Evolutionary conservation across 1,140 invertebrate species (phyloP).

Genomic region (Apis dorsata): DNA sequence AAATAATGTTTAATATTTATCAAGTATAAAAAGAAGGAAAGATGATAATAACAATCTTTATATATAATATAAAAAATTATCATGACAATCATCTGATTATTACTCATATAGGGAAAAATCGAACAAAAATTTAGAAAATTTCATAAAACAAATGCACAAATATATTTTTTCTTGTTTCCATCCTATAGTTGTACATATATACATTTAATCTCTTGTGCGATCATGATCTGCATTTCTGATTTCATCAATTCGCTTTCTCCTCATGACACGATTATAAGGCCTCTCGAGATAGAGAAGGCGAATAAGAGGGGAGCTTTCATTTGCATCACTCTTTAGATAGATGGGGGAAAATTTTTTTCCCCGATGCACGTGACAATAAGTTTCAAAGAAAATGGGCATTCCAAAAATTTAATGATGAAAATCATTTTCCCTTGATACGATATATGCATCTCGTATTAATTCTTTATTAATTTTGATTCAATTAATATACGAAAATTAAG

Average conservation of each 20-base stretch:
- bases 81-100: neutral
- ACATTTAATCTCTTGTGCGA: constrained; percentile 64
- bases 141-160: constrained; percentile 1
- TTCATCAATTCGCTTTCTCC: constrained; percentile 68
- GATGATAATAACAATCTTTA: too few relatives aligned
- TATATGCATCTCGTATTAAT: neutral
- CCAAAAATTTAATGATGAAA: constrained; percentile 28
- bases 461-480: neutral
- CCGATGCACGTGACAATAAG: neutral
- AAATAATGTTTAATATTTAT: too few relatives aligned
- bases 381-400: neutral
- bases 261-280: constrained; percentile 51
- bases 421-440: neutral
- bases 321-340: constrained; percentile 45
- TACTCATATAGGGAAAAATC: neutral
- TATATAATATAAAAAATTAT: too few relatives aligned
- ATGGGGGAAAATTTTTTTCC: constrained; percentile 34
- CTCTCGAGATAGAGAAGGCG: constrained; percentile 19
- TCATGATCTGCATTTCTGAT: constrained; percentile 74
- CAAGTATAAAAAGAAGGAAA: too few relatives aligned
- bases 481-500: too few relatives aligned
- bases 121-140: constrained; percentile 49
- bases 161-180: neutral
- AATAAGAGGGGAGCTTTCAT: constrained; percentile 38
- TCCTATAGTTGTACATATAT: neutral